Base-by-base conservation (phyloP, 2,113 vertebrate species). In the Tichodroma muraria region DNA sequence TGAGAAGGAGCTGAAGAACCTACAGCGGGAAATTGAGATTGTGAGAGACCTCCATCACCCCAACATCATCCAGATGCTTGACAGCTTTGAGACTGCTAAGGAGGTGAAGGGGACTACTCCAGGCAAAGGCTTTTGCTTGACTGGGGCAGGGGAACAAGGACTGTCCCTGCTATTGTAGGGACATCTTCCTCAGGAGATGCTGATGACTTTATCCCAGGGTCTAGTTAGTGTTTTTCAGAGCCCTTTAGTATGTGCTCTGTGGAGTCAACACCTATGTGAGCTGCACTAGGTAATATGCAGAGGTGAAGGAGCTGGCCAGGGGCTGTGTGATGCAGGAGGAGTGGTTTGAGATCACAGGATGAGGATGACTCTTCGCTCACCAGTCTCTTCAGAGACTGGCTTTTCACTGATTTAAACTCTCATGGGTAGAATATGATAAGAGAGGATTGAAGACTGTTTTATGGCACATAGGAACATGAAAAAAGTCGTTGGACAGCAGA, bases 61-160 rank as follows among this genome's bases (percentile, higher is more conserved):
- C 61, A 99, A 99, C 88, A 99, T 99, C 70, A 98, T 99, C 22
- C 98, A 99, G 85, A 98, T 99, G 94, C 98, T 98, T 11, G 99
- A 99, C 98, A 99, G 98, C 96, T 99, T 99, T 86, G 99, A 99
- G 92, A 99, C 99, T 0, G 97, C 99, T 85, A 98, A 98, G 47
- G 99, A 99, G 98, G 99, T 99, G 63, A 90, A 68, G 30, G 15
- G 52, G 18, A 37, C 38, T 38, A 33, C 22, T 37, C 4, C 4
- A 14, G 68, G 25, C 35, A 53, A 21, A n/a, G 50, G n/a, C 15
- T 91, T 87, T 69, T 89, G 11, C 38, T 85, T 83, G 59, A 25
- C 33, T 38, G 11, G 50, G 64, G 19, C 21, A 20, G 19, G 30
- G 45, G 30, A 66, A 31, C 27, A 69, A 63, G 71, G 61, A 21